Percentiles rank a stretch among this genome's conserved stretches.
phyloP scores from a whole-genome alignment of 1,140 invertebrate genomes.

The Drosophila guanche region DNA sequence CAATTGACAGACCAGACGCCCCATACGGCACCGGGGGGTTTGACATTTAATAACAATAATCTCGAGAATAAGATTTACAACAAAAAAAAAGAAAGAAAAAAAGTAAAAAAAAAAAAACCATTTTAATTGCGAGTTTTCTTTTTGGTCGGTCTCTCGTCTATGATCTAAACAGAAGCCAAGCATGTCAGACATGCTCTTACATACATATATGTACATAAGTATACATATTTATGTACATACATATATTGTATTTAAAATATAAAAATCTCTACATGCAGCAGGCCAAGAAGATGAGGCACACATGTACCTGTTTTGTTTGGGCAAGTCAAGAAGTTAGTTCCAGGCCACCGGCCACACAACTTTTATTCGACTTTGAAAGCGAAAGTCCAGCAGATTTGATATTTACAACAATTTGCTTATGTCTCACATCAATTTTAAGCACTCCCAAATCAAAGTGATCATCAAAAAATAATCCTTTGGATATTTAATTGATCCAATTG shows the following conservation, averaged over 20 bases:
- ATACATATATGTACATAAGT: slow-evolving; percentile 9
- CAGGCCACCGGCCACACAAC: too few species aligned
- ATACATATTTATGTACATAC: neutral
- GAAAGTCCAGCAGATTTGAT: too few species aligned
- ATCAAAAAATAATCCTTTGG: too few species aligned
- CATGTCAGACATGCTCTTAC: slow-evolving; percentile 25
- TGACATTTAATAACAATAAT: slow-evolving; percentile 63
- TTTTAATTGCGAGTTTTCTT: slow-evolving; percentile 75
- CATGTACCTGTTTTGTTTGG: too few species aligned
- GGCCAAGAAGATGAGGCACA: too few species aligned
- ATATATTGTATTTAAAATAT: neutral
- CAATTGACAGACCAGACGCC: slow-evolving; percentile 28
- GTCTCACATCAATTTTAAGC: too few species aligned
- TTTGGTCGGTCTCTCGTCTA: slow-evolving; percentile 25
- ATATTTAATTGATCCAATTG: too few species aligned
- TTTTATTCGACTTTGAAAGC: too few species aligned
- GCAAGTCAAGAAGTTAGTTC: too few species aligned
- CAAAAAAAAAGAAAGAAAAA: slow-evolving; percentile 36
- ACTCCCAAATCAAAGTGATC: too few species aligned
- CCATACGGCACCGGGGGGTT: neutral
- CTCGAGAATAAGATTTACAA: slow-evolving; percentile 38
- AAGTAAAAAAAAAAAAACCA: slow-evolving; percentile 12
- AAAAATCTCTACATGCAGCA: too few species aligned
- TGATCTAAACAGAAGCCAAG: slow-evolving; percentile 42
- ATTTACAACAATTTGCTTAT: too few species aligned